Conservation (phyloP, 2,797 vertebrate species). For the Craterocephalus amniculus region DNA sequence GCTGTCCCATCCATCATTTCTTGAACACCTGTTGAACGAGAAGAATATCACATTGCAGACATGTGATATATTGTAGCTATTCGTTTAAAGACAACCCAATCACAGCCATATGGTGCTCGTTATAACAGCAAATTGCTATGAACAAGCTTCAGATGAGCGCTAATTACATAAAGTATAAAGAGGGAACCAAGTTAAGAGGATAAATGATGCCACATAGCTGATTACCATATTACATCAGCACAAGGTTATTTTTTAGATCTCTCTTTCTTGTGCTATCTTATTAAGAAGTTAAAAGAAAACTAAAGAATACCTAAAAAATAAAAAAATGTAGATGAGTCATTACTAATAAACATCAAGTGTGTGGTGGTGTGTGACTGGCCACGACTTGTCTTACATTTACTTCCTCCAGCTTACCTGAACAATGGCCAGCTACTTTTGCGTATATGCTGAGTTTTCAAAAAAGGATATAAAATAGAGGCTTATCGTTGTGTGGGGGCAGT, state of each 20-base stretch:
- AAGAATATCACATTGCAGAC: slow-evolving; percentile 17
- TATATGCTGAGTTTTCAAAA: not conserved
- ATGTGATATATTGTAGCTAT: slow-evolving; percentile 9
- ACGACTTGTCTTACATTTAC: not conserved
- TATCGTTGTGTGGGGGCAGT: not conserved
- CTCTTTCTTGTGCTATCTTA: not conserved
- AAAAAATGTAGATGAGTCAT: not conserved
- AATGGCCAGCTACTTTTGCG: not conserved
- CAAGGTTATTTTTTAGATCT: slow-evolving; percentile 3
- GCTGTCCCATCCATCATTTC: slow-evolving; percentile 9
- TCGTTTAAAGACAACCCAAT: slow-evolving; percentile 4
- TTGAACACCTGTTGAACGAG: slow-evolving; percentile 25
- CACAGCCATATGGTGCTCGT: slow-evolving; percentile 22
- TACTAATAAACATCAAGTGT: not conserved
- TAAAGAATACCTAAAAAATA: not conserved
- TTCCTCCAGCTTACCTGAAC: not conserved
- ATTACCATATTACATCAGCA: slow-evolving; percentile 1
- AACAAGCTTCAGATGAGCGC: slow-evolving; percentile 22
- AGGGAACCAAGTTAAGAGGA: slow-evolving; percentile 11
- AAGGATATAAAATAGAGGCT: not conserved
- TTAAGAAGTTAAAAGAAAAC: not conserved
- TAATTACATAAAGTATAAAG: slow-evolving; percentile 19
- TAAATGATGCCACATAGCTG: slow-evolving; percentile 2
- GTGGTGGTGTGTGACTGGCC: not conserved
- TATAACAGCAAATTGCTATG: slow-evolving; percentile 33